Percentiles rank a stretch among this genome's conserved stretches.
phyloP scores from a whole-genome alignment of 2,888 invertebrate species.

The Drepanosiphum platanoidis region DNA sequence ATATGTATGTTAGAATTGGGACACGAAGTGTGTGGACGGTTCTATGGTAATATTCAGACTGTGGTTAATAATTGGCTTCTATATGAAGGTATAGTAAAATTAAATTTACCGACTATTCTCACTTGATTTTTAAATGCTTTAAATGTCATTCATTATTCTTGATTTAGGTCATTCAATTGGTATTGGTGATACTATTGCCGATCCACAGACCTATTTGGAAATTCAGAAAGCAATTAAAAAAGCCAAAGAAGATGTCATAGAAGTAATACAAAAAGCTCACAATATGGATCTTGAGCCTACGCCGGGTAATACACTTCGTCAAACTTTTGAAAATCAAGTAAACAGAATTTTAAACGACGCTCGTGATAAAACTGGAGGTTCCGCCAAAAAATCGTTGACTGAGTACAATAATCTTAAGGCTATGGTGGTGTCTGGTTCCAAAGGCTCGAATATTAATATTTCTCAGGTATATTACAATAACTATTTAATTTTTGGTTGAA shows the following conservation, averaged over 20 bases:
- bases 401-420: conserved; percentile 99
- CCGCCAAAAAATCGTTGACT: conserved; percentile 98
- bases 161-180: conserved; percentile 86
- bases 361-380: conserved; percentile 99
- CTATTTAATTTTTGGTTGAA: neutral
- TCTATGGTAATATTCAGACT: conserved; percentile 99
- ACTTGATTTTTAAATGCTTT: no score
- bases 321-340: conserved; percentile 98
- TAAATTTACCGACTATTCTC: conserved; percentile 43
- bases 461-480: conserved; percentile 77
- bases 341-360: conserved; percentile 99
- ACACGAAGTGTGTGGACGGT: conserved; percentile 92
- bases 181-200: conserved; percentile 99
- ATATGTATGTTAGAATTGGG: conserved; percentile 97
- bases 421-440: conserved; percentile 99
- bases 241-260: conserved; percentile 99
- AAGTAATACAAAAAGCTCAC: conserved; percentile 99
- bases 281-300: conserved; percentile 99
- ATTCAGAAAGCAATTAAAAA: conserved; percentile 98
- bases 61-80: conserved; percentile 98
- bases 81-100: conserved; percentile 75
- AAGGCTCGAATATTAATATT: conserved; percentile 99
- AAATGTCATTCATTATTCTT: neutral
- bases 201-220: conserved; percentile 97
- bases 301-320: conserved; percentile 97